These are phyloP conservation scores for Scaptomyza cyrtandrae DNA, from an alignment of 2,888 invertebrate species.

Conservation along the genomic window DNA sequence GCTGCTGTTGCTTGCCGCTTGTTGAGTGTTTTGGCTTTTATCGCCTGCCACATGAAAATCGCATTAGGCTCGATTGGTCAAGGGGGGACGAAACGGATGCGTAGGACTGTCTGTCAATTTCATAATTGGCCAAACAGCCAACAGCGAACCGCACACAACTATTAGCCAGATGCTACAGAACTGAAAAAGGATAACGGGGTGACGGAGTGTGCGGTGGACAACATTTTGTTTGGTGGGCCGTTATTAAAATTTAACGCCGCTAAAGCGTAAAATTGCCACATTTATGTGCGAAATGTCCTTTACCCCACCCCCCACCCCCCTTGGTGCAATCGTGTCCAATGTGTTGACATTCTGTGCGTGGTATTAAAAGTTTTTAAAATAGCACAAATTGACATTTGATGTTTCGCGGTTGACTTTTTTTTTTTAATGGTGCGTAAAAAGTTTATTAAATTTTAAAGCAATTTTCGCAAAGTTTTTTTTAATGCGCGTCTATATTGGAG, in stretches of 20 bases:
- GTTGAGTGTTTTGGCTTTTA: slow-evolving; percentile 28
- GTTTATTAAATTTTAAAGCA: slow-evolving; percentile 79
- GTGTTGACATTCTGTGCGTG: slow-evolving; percentile 37
- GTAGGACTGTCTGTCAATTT: slow-evolving; percentile 59
- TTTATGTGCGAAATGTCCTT: slow-evolving; percentile 67
- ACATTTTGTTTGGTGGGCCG: slow-evolving; percentile 49
- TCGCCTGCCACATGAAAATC: slow-evolving; percentile 66
- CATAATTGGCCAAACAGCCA: slow-evolving; percentile 75
- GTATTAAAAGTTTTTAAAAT: slow-evolving; percentile 77
- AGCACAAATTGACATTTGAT: slow-evolving; percentile 79
- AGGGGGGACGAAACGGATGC: neutral
- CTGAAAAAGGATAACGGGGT: neutral
- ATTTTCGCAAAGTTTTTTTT: slow-evolving; percentile 23
- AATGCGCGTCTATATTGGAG: slow-evolving; percentile 26
- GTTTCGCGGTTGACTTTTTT: slow-evolving; percentile 72
- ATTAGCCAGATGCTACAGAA: slow-evolving; percentile 61
- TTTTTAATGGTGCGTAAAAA: slow-evolving; percentile 78
- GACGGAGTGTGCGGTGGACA: slow-evolving; percentile 34
- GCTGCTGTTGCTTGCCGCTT: neutral
- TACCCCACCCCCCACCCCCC: too few relatives aligned
- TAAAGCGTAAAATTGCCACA: slow-evolving; percentile 78
- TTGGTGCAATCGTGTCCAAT: neutral
- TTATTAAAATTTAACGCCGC: slow-evolving; percentile 78
- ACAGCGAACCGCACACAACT: slow-evolving; percentile 70
- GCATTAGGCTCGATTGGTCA: slow-evolving; percentile 63